phyloP scores from a whole-genome alignment of 2,888 invertebrate species.

The Tanaodytes sp. region DNA sequence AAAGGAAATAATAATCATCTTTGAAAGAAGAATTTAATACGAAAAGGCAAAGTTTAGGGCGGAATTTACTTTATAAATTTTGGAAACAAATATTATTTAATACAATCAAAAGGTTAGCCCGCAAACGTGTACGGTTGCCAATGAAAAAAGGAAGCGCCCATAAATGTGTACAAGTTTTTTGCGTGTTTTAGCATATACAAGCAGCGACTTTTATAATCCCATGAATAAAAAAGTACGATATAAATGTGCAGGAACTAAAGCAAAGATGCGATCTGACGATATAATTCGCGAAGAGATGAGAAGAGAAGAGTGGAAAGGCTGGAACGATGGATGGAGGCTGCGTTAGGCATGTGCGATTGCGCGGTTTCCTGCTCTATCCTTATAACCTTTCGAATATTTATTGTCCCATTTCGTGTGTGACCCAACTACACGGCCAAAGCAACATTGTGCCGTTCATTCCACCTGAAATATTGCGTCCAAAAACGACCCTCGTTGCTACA shows the following conservation, averaged over 20 bases:
- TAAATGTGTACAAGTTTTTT: no score
- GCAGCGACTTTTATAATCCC: conserved; percentile 38
- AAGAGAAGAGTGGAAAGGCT: no score
- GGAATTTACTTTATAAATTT: no score
- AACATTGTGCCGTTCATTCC: conserved; percentile 60
- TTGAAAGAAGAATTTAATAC: no score
- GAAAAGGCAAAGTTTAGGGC: no score
- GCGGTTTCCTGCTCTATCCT: conserved; percentile 38
- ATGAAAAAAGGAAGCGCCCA: background rate
- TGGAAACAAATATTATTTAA: no score
- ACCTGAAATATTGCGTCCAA: conserved; percentile 46
- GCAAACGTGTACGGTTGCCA: background rate
- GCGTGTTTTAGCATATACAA: conserved; percentile 38
- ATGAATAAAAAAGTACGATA: conserved; percentile 28
- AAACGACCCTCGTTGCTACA: conserved; percentile 27
- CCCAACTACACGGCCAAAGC: conserved; percentile 62
- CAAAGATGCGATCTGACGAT: conserved; percentile 18
- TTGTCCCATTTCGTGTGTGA: conserved; percentile 62
- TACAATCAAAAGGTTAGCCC: no score
- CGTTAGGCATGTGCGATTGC: conserved; percentile 29
- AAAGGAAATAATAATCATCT: no score
- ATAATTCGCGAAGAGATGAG: conserved; percentile 28
- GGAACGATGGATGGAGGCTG: no score
- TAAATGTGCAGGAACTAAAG: conserved; percentile 25
- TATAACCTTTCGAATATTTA: conserved; percentile 63